A percentile compares a stretch with the other conserved stretches of the same genome.
Evolutionary conservation across 2,797 vertebrate genomes (phyloP).

Genomic region (Ficedula albicollis): DNA sequence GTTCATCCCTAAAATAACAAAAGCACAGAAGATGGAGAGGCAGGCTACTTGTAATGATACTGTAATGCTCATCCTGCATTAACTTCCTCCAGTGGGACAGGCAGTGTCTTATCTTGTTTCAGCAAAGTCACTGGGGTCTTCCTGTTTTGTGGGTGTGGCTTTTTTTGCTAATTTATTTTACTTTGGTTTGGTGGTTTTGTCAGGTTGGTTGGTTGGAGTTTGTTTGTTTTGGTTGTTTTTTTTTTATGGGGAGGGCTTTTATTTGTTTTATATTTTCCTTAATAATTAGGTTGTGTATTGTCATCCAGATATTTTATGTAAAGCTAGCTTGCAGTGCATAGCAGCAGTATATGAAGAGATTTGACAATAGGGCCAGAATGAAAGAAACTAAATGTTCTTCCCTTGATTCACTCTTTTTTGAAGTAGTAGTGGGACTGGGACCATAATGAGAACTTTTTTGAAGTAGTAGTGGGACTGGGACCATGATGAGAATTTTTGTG

Average conservation of each 20-base stretch:
- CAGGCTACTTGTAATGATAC: neutral
- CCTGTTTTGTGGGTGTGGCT: neutral
- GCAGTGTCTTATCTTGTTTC: neutral
- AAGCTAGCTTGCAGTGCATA: neutral
- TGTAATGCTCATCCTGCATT: neutral
- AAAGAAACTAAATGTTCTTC: neutral
- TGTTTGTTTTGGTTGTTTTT: neutral
- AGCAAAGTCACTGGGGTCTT: conserved; percentile 1
- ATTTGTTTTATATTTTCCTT: neutral
- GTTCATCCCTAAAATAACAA: neutral
- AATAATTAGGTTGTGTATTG: too few relatives aligned
- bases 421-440: neutral
- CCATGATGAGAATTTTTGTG: neutral
- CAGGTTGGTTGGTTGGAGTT: neutral
- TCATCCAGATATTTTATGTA: neutral
- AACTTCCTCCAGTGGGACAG: neutral
- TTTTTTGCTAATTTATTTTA: neutral
- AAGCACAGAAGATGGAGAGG: neutral
- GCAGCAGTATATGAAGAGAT: neutral
- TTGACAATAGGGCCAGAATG: neutral
- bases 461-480: neutral
- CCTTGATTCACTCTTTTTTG: neutral
- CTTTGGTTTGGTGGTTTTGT: neutral
- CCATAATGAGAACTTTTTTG: neutral
- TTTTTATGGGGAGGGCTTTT: neutral